Evolutionary conservation across 2,888 invertebrate genomes (phyloP), one percentile per base, ranked within the genome.

Genomic region (Monopis laevigella): DNA sequence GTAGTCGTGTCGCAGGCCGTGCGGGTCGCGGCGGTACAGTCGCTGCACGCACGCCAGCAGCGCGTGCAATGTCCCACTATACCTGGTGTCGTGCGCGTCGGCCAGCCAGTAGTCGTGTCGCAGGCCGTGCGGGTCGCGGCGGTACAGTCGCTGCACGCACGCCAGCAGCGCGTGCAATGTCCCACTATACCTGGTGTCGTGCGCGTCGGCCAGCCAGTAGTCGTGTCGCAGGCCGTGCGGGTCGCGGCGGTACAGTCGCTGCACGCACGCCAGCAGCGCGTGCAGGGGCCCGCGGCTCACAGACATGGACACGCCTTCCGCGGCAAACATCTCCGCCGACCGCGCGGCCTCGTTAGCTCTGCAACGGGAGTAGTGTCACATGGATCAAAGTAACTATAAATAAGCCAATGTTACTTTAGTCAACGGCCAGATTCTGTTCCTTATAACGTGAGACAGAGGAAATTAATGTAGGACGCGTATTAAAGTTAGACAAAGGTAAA

Each of bases 321-420:
- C 84, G 6, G 83, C 81, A 69, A 89, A 90, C 53, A 88, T 86
- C 48, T 88, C 86, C 29, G 89, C 86, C 1, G 91, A 88, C 44
- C 92, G 85, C 10, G 93, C 90, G 2, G 90, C 89, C 66, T 98
- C 97, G 66, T 97, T 96, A 0, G 95, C 96, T 51, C 91, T 80
- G 49, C 0, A 2, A 36, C 10, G n/a, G n/a, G 17, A 39, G 3
- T 39, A 16, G 16, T 7, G 29, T n/a, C 5, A n/a, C n/a, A n/a
- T n/a, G n/a, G n/a, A n/a, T n/a, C n/a, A n/a, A n/a, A n/a, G n/a
- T n/a, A n/a, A n/a, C n/a, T n/a, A n/a, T n/a, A n/a, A n/a, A n/a
- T n/a, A n/a, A n/a, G n/a, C n/a, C n/a, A n/a, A n/a, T n/a, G n/a
- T n/a, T n/a, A n/a, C n/a, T n/a, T n/a, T n/a, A n/a, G n/a, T n/a